Evolutionary conservation across 2,113 vertebrate species (phyloP).

Genomic region (Onychostruthus taczanowskii): DNA sequence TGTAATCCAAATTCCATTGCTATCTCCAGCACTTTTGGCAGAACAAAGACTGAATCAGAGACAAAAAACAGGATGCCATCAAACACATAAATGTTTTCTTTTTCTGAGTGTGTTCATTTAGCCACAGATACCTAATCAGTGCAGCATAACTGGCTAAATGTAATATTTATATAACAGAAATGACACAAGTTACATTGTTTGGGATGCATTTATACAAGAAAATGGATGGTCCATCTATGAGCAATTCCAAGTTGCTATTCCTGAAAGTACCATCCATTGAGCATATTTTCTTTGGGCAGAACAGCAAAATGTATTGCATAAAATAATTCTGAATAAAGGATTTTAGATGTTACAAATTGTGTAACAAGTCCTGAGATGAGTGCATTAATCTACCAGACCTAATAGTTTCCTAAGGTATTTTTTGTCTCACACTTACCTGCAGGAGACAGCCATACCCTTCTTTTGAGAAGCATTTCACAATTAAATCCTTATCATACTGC

Average conservation of each 20-base stretch:
- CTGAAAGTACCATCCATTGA: not conserved
- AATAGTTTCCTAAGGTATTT: not conserved
- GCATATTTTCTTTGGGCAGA: not conserved
- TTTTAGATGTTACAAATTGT: not conserved
- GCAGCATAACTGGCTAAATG: not conserved
- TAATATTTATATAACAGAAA: not conserved
- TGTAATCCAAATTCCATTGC: not conserved
- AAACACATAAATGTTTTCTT: not conserved
- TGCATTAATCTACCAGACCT: not conserved
- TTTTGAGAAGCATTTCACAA: not conserved
- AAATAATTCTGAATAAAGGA: not conserved
- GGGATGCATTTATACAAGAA: not conserved
- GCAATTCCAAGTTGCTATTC: not conserved
- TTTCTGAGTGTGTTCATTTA: not conserved
- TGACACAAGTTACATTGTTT: not conserved
- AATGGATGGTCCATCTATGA: not conserved
- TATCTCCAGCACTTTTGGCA: constrained; percentile 41
- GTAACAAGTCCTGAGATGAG: not conserved
- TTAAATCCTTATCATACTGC: not conserved
- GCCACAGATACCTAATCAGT: not conserved
- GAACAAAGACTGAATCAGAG: not conserved
- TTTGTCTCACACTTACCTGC: not conserved
- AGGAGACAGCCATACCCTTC: not conserved
- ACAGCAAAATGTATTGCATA: not conserved
- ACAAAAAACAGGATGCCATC: not conserved